A percentile compares a stretch with the other conserved stretches of the same genome.
Evolutionary conservation across 1,140 invertebrate species (phyloP).

Genomic region (Protaetia brevitarsis): DNA sequence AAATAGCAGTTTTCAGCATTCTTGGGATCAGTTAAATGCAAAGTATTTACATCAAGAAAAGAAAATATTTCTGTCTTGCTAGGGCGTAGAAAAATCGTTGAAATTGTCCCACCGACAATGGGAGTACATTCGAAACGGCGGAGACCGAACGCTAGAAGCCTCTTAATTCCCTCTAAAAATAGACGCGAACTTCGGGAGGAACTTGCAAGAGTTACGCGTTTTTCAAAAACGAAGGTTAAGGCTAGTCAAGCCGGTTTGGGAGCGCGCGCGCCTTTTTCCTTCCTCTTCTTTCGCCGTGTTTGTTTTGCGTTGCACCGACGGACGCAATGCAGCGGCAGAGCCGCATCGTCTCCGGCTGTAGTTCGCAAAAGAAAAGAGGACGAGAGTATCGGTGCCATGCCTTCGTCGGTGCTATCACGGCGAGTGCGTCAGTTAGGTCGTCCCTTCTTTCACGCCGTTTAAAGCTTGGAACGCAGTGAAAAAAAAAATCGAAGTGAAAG

Average conservation of each 20-base stretch:
- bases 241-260: constrained; percentile 10
- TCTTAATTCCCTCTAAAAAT: constrained; percentile 17
- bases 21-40: too few species aligned
- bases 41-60: too few species aligned
- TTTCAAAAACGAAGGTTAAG: constrained; percentile 18
- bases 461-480: neutral
- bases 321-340: neutral
- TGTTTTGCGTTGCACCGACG: neutral
- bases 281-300: neutral
- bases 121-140: neutral
- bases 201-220: constrained; percentile 17
- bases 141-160: neutral
- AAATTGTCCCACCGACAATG: neutral
- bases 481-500: neutral
- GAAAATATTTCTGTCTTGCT: too few species aligned
- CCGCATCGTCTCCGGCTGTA: neutral
- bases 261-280: constrained; percentile 5
- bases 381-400: neutral
- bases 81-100: neutral
- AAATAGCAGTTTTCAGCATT: too few species aligned
- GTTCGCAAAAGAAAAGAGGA: constrained; percentile 12
- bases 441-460: neutral
- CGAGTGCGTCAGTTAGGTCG: neutral
- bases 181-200: constrained; percentile 15
- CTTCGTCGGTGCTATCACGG: neutral